Conservation (phyloP, 1,140 invertebrate species). For the Danaus plexippus region DNA sequence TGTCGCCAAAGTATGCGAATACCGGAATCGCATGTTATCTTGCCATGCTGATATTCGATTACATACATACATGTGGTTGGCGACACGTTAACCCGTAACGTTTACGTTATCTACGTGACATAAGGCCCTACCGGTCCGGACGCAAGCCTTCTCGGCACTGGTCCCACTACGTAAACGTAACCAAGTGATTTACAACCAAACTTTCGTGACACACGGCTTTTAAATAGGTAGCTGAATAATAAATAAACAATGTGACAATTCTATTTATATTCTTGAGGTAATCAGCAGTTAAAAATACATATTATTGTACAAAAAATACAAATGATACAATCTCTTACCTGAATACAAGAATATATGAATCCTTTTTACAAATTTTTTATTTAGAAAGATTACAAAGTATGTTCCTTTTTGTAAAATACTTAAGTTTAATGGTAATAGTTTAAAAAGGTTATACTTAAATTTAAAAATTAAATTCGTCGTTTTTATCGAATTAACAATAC, state of each 20-base stretch:
- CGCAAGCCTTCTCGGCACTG: slow-evolving; percentile 49
- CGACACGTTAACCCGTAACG: slow-evolving; percentile 27
- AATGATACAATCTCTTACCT: too few species aligned
- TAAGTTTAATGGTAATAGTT: too few species aligned
- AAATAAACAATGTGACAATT: slow-evolving; percentile 29
- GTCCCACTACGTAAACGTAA: slow-evolving; percentile 33
- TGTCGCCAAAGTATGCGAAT: slow-evolving; percentile 19
- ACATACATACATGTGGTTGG: slow-evolving; percentile 20
- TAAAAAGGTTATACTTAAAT: too few species aligned
- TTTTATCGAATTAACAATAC: not conserved
- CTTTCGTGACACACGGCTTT: slow-evolving; percentile 51
- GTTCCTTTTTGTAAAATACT: too few species aligned
- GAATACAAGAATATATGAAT: too few species aligned
- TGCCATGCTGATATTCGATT: slow-evolving; percentile 27
- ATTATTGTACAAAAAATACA: too few species aligned
- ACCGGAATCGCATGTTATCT: slow-evolving; percentile 38
- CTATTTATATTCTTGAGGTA: slow-evolving; percentile 14
- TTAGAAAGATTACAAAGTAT: too few species aligned
- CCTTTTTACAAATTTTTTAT: too few species aligned
- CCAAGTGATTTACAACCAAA: slow-evolving; percentile 51
- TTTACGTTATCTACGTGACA: slow-evolving; percentile 16
- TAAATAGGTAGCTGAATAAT: slow-evolving; percentile 49
- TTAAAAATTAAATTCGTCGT: too few species aligned
- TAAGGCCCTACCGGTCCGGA: slow-evolving; percentile 15
- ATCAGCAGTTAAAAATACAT: too few species aligned